Conservation (phyloP, 1,140 invertebrate genomes). For the Chironomus tepperi region DNA sequence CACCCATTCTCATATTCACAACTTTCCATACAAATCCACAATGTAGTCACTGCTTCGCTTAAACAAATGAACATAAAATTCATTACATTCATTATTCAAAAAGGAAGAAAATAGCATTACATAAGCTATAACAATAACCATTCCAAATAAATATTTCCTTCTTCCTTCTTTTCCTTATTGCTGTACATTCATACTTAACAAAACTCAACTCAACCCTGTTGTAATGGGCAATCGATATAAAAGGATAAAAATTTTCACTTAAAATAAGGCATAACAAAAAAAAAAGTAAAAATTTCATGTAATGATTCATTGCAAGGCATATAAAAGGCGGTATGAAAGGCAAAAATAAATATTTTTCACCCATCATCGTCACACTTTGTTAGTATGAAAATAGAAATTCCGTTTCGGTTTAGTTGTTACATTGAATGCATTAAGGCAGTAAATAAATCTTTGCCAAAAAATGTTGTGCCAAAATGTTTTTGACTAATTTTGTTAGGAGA, state of each 20-base stretch:
- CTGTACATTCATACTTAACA: too few species aligned
- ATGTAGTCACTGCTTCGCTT: too few species aligned
- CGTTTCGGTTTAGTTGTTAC: conserved; percentile 12
- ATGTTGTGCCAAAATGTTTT: neutral
- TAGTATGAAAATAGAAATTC: neutral
- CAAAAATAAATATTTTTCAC: conserved; percentile 24
- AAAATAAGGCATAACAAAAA: neutral
- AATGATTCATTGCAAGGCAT: neutral
- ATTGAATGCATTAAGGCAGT: neutral
- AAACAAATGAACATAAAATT: too few species aligned
- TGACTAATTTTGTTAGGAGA: neutral
- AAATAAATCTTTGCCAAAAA: conserved; percentile 7
- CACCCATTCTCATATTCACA: too few species aligned
- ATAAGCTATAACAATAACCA: too few species aligned
- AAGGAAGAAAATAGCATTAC: too few species aligned
- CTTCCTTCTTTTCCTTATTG: too few species aligned
- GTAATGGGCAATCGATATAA: conserved; percentile 2
- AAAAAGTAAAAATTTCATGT: conserved; percentile 19
- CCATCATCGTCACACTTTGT: conserved; percentile 25
- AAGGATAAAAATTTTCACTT: neutral
- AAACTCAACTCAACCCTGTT: neutral
- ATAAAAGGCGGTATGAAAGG: neutral
- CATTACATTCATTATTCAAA: too few species aligned
- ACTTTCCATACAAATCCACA: too few species aligned
- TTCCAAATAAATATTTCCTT: too few species aligned